Conservation (phyloP, 2,797 vertebrate genomes). For the Tangara arthus region DNA sequence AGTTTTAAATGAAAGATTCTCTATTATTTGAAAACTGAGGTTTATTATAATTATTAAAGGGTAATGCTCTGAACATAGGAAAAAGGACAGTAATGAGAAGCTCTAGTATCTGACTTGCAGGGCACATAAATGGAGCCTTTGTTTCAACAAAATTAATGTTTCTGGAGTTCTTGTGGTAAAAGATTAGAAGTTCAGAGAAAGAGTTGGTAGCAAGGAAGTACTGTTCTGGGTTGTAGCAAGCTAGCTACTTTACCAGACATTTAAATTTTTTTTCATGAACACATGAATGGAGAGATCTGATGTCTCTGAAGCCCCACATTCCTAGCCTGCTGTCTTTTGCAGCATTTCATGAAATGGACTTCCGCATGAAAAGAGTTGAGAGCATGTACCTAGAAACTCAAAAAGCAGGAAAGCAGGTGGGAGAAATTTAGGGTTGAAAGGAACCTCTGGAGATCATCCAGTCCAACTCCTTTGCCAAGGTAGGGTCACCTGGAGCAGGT, state of each 20-base stretch:
- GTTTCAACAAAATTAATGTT: not conserved
- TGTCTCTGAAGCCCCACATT: not conserved
- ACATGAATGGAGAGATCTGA: rapidly evolving
- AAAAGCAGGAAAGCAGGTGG: not conserved
- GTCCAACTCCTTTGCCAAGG: not conserved
- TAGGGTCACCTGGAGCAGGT: not conserved
- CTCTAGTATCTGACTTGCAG: not conserved
- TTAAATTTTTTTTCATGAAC: not conserved
- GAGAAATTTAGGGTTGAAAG: not conserved
- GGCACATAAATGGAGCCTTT: not conserved
- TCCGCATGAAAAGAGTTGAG: not conserved
- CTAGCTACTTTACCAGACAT: not conserved
- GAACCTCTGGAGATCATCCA: not conserved
- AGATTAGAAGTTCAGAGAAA: not conserved
- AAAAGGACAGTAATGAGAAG: not conserved
- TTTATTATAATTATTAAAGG: not conserved
- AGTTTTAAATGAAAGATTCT: not conserved
- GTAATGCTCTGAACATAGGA: not conserved
- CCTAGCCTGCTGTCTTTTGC: not conserved
- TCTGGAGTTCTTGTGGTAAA: not conserved
- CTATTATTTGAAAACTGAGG: not conserved
- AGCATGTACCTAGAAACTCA: not conserved
- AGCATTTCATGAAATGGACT: not conserved
- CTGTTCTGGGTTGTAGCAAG: not conserved
- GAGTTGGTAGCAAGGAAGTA: not conserved